Evolutionary conservation across 2,888 invertebrate species (phyloP), one percentile per base, ranked within the genome.

Genomic region (Xestoiulus laeticollis): DNA sequence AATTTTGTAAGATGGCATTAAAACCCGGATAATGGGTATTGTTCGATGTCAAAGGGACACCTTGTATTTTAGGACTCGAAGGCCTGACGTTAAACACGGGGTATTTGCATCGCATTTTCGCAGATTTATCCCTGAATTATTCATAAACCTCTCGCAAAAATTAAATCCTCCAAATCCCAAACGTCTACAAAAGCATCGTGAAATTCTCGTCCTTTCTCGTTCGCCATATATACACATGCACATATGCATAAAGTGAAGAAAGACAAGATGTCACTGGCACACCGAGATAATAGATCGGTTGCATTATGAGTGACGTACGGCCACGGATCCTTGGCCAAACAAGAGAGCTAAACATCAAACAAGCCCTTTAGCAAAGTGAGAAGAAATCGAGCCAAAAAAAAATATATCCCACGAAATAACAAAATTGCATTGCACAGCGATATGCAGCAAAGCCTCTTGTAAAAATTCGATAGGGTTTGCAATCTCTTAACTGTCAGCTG

Each of bases 401-500:
- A 48, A 48, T 8, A 43, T 2, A 2, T 2, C 19, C 19, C 59
- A 22, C n/a, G 59, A 59, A 59, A 59, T 59, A 22, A 22, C 22
- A 22, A 59, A 59, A 59, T 59, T 59, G 59, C 59, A 38, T 38
- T 6, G 2, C 38, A 38, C 38, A 38, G 38, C 38, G 59, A 53
- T 53, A 53, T 19, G 16, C 19, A 19, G 59, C 8, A 59, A 59
- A 59, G 59, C 59, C 59, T 59, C 59, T 59, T 59, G 59, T 59
- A 59, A 59, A 22, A 59, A 59, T 59, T 19, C 59, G 59, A 59
- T 22, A 59, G 59, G 59, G 22, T 8, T 22, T 6, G 59, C 59
- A 59, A 59, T 53, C 53, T 53, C 53, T 53, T 53, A 53, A 53
- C 53, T 53, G 53, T 53, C 53, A 53, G 53, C 53, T 53, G 53